Conservation (phyloP, 2,113 vertebrate genomes). For the Glaucidium brasilianum region DNA sequence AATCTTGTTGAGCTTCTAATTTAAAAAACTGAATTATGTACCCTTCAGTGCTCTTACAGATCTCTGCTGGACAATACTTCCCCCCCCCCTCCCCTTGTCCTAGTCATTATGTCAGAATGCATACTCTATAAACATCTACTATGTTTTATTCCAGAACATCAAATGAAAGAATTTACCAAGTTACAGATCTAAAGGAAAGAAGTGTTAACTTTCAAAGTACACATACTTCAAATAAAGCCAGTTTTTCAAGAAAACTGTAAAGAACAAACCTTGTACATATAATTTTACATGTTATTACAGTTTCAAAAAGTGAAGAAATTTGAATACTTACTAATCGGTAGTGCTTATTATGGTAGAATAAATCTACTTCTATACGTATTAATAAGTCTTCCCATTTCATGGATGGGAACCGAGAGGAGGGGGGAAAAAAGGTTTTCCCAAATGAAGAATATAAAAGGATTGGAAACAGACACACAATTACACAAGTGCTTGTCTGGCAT, state of each 20-base stretch:
- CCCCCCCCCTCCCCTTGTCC: background rate
- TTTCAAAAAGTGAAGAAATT: background rate
- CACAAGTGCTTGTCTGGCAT: conserved; percentile 1
- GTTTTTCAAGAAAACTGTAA: background rate
- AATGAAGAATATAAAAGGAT: background rate
- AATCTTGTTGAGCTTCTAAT: background rate
- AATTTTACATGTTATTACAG: background rate
- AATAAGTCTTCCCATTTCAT: conserved; percentile 60
- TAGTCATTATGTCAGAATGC: background rate
- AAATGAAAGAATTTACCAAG: background rate
- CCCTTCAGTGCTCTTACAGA: background rate
- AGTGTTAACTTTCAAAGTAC: background rate
- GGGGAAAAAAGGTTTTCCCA: background rate
- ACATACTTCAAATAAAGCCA: background rate
- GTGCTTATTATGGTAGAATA: background rate
- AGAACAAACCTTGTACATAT: background rate
- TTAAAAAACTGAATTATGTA: background rate
- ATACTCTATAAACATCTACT: background rate
- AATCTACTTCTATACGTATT: conserved; percentile 47
- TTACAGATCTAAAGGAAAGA: background rate
- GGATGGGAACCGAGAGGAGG: background rate
- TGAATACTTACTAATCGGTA: conserved; percentile 6
- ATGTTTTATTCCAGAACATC: background rate
- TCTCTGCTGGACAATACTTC: background rate
- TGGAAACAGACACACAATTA: conserved; percentile 18